Evolutionary conservation across 2,797 vertebrate genomes (phyloP), one percentile per base, ranked within the genome.

Genomic region (Miichthys miiuy): DNA sequence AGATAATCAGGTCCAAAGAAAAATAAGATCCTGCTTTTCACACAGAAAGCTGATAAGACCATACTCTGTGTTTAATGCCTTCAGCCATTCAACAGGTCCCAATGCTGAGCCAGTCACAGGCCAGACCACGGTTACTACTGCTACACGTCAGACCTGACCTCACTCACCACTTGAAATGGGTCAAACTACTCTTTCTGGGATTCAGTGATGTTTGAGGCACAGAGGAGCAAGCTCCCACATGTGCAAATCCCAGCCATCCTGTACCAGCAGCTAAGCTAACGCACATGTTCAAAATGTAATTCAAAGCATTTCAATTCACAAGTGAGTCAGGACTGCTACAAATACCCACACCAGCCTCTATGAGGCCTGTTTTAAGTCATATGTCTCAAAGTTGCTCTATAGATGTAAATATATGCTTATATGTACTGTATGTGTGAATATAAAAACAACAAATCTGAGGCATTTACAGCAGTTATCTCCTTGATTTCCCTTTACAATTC

Each of bases 391-490:
- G 91, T 91, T 92, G 91, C 88, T 94, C 92, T 94, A 94, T 93
- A 93, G 93, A 92, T 94, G 94, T 93, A 93, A 94, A 95, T 95
- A 94, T 94, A 93, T 92, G 93, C 91, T 93, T 91, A 91, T 93
- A 91, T 94, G 92, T 95, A 94, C 91, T 94, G 91, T 92, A 88
- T 92, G 93, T 93, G 92, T 93, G 91, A 90, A 91, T 94, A 95
- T 94, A 95, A 95, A 94, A 95, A 93, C 90, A 94, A 92, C 83
- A 91, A 88, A 93, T 94, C 92, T 93, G 93, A 98, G 96, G 96
- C 96, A 97, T 98, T 97, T 97, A 97, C 97, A 99, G 97, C 96
- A 97, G 96, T 93, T 91, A 95, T 96, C 95, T 93, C 94, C 97
- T 95, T 95, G 94, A 96, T 96, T 96, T 97, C 96, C 96, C 92